Evolutionary conservation across 2,888 invertebrate species (phyloP), one percentile per base, ranked within the genome.

Genomic region (Autographa pulchrina): DNA sequence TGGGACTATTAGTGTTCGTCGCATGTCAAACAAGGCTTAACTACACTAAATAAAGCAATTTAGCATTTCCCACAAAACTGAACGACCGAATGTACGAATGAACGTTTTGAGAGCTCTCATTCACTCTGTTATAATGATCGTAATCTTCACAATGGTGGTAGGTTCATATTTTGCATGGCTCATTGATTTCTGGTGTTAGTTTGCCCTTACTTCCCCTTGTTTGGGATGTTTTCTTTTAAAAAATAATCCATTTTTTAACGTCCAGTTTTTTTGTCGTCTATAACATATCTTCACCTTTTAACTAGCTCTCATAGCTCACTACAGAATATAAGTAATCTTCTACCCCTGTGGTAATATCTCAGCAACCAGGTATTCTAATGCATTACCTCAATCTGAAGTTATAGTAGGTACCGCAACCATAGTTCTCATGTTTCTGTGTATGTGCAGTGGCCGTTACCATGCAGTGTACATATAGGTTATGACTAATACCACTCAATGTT

Each of bases 1-100:
- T 38, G 41, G 38, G 16, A 38, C 54, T 62, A 68, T 41, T 68
- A 56, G 32, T 31, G 31, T n/a, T 43, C 31, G 59, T 77, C 59
- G 62, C 64, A 65, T 62, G 62, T 56, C 80, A 67, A 70, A 67
- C 70, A 56, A 65, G 18, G 16, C 54, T 54, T 56, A 62, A 66
- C 68, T 20, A 65, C n/a, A 52, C 41, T 65, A 60, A 75, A 82
- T 75, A 75, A 65, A 82, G 68, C 75, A 65, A 75, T 70, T 67
- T 72, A 32, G 48, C 61, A 63, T 72, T 80, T 74, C 75, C 70
- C 79, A 78, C 75, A 79, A 64, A 62, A 48, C 60, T 62, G 76
- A 65, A 77, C 62, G 48, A 77, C 62, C 0, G 61, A 61, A 71
- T 66, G 63, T 62, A 68, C 66, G 61, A 41, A 20, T 60, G 59